Evolutionary conservation across 2,797 vertebrate species (phyloP), one percentile per base, ranked within the genome.

Genomic region (Anas acuta): DNA sequence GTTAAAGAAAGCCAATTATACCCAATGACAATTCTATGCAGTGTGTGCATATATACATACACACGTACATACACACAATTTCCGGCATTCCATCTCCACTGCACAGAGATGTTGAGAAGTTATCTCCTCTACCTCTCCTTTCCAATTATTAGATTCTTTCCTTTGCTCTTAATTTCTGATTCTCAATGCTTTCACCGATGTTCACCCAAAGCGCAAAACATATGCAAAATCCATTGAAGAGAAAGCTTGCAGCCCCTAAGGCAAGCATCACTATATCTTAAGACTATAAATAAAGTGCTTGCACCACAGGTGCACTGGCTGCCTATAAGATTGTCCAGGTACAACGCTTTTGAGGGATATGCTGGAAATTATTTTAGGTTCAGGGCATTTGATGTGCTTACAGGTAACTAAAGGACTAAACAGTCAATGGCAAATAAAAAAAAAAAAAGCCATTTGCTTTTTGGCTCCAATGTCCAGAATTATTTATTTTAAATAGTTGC

Each of bases 221-320:
- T 5, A 12, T 20, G 7, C 37, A 14, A 1, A 65, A 32, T 35
- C n/a, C 45, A 9, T 6, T 0, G 2, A 1, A 7, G n/a, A 51
- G 41, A 39, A 62, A 58, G 56, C 33, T 75, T 4, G 25, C 30
- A 69, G 75, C 5, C 26, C n/a, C 33, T 30, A 21, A 25, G 2
- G 8, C 20, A 47, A 85, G 53, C 26, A 56, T 8, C 76, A 39
- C 9, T 32, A 1, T 5, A 45, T 3, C 7, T 37, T 5, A 69
- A 72, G 22, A 65, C 8, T 32, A 33, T 7, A 19, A 0, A 41
- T 2, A 14, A 71, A 32, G 7, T 21, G 23, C 53, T 74, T 74
- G 26, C 10, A 69, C 22, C n/a, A 18, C 18, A 51, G 33, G 5
- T 6, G 28, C 41, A 35, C 78, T 26, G 33, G 4, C 18, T 26